Evolutionary conservation across 2,888 invertebrate genomes (phyloP).

Genomic region (Heteromurus nitidus): DNA sequence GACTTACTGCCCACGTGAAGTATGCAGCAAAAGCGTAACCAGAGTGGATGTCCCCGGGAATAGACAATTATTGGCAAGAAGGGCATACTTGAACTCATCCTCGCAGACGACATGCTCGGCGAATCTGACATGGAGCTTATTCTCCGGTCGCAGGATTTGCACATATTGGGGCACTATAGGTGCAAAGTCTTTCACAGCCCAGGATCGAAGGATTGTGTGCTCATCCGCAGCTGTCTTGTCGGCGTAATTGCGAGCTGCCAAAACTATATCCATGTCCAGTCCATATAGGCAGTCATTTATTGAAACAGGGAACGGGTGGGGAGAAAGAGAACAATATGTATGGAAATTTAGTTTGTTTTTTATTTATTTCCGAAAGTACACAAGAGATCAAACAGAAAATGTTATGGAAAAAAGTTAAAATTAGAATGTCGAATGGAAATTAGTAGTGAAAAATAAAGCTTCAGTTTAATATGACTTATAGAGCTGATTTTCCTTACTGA

Average conservation of each 20-base stretch:
- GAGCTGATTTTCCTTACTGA: background rate
- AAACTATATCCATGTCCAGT: conserved; percentile 77
- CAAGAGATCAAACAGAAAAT: too few relatives aligned
- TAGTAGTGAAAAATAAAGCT: background rate
- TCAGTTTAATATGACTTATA: too few relatives aligned
- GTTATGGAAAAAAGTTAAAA: too few relatives aligned
- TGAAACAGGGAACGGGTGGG: background rate
- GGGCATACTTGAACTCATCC: conserved; percentile 97
- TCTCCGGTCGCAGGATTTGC: conserved; percentile 98
- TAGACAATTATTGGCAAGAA: conserved; percentile 98
- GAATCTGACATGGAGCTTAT: conserved; percentile 98
- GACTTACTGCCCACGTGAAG: conserved; percentile 97
- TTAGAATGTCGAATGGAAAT: too few relatives aligned
- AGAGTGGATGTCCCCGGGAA: conserved; percentile 98
- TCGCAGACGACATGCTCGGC: conserved; percentile 97
- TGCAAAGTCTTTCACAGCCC: conserved; percentile 99
- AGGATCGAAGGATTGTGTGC: conserved; percentile 88
- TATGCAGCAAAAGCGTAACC: conserved; percentile 95
- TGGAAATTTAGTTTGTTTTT: conserved; percentile 9
- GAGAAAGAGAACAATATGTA: conserved; percentile 10
- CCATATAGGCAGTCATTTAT: too few relatives aligned
- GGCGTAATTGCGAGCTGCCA: conserved; percentile 95
- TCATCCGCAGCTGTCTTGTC: conserved; percentile 95
- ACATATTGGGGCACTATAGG: conserved; percentile 93
- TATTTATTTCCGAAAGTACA: too few relatives aligned